These are phyloP conservation scores for Saccostrea cuccullata DNA, from an alignment of 1,140 invertebrate species.

Conservation along the genomic window DNA sequence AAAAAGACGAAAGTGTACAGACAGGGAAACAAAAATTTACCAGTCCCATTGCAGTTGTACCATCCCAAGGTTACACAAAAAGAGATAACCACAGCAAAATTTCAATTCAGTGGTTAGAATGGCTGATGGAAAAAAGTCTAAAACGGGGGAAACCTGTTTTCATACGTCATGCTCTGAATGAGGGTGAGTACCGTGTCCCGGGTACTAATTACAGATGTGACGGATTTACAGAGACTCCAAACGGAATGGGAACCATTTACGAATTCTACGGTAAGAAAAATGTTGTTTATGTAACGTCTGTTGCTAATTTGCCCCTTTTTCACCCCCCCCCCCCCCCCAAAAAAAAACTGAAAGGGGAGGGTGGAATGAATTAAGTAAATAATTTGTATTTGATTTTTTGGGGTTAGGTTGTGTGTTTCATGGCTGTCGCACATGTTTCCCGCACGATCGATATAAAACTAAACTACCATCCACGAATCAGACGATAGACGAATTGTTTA, in stretches of 20 bases:
- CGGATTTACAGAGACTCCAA: neutral
- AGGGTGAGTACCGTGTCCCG: conserved; percentile 44
- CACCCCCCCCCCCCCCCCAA: neutral
- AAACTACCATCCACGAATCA: conserved; percentile 42
- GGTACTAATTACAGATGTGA: conserved; percentile 47
- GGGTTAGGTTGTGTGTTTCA: conserved; percentile 45
- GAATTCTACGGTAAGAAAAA: conserved; percentile 40
- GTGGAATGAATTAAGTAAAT: neutral
- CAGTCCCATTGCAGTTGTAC: conserved; percentile 44
- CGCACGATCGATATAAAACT: conserved; percentile 6
- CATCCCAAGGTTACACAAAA: conserved; percentile 41
- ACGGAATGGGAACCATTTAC: conserved; percentile 43
- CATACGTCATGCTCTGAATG: conserved; percentile 50
- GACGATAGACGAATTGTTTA: conserved; percentile 47
- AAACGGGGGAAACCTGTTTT: conserved; percentile 22
- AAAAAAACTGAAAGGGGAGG: neutral
- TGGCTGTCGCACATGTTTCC: conserved; percentile 47
- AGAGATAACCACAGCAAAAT: conserved; percentile 48
- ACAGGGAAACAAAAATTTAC: conserved; percentile 27
- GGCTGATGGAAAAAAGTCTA: conserved; percentile 39
- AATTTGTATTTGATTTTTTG: neutral
- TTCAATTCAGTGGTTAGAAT: conserved; percentile 52
- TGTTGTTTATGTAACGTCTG: neutral
- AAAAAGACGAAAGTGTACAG: conserved; percentile 7
- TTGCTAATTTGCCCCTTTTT: neutral